Percentiles rank a stretch among this genome's conserved stretches.
phyloP scores from a whole-genome alignment of 2,797 vertebrate genomes.

The Poecile montanus region DNA sequence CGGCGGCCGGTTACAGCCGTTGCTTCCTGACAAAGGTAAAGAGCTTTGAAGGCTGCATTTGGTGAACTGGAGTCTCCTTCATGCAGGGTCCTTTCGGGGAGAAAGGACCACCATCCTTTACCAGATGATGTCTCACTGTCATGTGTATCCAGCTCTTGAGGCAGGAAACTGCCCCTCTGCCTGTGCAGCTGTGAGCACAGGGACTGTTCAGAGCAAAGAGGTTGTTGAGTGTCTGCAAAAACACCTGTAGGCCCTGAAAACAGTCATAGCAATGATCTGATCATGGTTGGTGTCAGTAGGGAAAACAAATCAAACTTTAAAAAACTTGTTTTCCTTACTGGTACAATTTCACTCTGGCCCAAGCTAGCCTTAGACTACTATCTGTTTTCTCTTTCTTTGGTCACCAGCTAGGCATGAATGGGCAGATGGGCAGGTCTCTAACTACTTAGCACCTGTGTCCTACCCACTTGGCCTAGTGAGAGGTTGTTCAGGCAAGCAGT shows the following conservation, averaged over 20 bases:
- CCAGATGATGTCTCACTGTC: neutral
- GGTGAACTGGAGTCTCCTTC: neutral
- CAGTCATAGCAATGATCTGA: neutral
- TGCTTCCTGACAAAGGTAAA: neutral
- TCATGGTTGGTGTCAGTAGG: neutral
- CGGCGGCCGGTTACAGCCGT: rapidly evolving
- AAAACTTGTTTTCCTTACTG: neutral
- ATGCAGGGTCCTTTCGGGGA: neutral
- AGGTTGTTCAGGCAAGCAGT: neutral
- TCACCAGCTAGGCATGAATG: neutral
- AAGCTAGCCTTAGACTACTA: neutral
- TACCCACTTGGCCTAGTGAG: neutral
- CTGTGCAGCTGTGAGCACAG: neutral
- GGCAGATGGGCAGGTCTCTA: neutral
- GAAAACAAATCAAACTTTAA: neutral
- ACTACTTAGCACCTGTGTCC: neutral
- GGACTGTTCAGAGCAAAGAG: neutral
- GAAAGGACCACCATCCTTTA: neutral
- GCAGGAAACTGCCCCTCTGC: neutral
- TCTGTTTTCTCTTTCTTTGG: neutral
- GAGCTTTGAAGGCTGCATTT: neutral
- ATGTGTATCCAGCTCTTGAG: neutral
- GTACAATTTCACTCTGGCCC: neutral
- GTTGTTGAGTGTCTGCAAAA: neutral
- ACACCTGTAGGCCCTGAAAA: neutral